Conservation (phyloP, 2,113 vertebrate genomes). For the Pterophyllum scalare region DNA sequence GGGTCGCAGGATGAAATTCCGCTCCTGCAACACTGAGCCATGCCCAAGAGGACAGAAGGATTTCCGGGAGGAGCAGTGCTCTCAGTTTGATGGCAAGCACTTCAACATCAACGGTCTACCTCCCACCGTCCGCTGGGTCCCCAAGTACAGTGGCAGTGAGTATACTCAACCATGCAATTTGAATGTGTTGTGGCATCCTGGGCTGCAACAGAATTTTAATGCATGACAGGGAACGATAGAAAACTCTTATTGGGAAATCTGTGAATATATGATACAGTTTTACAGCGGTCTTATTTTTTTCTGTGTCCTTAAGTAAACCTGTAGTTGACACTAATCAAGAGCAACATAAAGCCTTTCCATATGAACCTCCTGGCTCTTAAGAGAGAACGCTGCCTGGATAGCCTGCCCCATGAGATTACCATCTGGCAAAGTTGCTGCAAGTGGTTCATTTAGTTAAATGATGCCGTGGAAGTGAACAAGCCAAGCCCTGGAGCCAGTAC, state of each 20-base stretch:
- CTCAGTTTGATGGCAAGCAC: constrained; percentile 93
- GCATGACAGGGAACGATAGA: neutral
- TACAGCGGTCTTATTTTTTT: neutral
- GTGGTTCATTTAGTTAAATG: constrained; percentile 56
- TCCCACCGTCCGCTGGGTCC: constrained; percentile 92
- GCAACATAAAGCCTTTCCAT: constrained; percentile 29
- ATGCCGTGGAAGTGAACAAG: constrained; percentile 53
- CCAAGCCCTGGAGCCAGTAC: constrained; percentile 23
- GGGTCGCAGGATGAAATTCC: constrained; percentile 97
- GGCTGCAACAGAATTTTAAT: neutral
- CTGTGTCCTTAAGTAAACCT: neutral
- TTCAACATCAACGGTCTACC: constrained; percentile 96
- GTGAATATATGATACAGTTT: neutral
- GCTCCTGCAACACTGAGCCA: constrained; percentile 94
- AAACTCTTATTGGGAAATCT: neutral
- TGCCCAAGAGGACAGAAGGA: constrained; percentile 91
- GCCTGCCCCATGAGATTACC: constrained; percentile 39
- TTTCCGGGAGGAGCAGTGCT: constrained; percentile 95
- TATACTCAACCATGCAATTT: constrained; percentile 39
- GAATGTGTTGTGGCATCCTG: neutral
- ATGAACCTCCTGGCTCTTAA: constrained; percentile 28
- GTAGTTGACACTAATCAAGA: constrained; percentile 21
- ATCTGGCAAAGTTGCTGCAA: constrained; percentile 63
- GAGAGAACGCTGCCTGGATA: constrained; percentile 30
- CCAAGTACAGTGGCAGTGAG: constrained; percentile 98